Percentiles rank a stretch among this genome's conserved stretches.
These are phyloP conservation scores for Drosophila subobscura DNA, from an alignment of 1,140 invertebrate genomes.

Conservation along the genomic window DNA sequence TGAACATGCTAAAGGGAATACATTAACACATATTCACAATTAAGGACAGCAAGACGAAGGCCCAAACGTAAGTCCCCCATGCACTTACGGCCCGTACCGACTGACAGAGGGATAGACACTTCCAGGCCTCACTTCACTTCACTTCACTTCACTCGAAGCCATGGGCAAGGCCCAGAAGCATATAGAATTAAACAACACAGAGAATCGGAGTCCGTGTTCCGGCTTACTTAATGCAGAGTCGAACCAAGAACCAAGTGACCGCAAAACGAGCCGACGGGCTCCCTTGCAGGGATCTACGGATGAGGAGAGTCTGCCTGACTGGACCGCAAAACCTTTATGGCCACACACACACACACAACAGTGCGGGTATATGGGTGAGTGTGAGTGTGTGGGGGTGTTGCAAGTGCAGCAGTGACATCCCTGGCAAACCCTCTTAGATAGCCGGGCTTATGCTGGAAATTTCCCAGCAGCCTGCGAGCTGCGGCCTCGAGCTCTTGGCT, in stretches of 20 bases:
- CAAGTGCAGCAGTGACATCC: slow-evolving; percentile 60
- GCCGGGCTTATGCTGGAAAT: slow-evolving; percentile 25
- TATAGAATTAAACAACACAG: slow-evolving; percentile 53
- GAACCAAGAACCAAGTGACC: slow-evolving; percentile 47
- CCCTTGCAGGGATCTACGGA: slow-evolving; percentile 9
- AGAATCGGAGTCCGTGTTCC: slow-evolving; percentile 21
- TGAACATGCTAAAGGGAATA: slow-evolving; percentile 76
- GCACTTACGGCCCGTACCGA: slow-evolving; percentile 51
- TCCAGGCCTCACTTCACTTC: slow-evolving; percentile 7
- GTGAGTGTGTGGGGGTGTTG: slow-evolving; percentile 7
- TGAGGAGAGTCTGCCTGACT: slow-evolving; percentile 29
- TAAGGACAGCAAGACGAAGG: slow-evolving; percentile 47
- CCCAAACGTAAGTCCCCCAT: slow-evolving; percentile 52
- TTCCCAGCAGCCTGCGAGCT: slow-evolving; percentile 19
- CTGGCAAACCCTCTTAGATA: slow-evolving; percentile 28
- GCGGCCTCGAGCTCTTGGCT: slow-evolving; percentile 1
- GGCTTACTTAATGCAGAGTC: slow-evolving; percentile 53
- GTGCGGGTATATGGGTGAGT: neutral
- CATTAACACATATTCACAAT: slow-evolving; percentile 82
- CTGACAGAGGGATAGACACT: slow-evolving; percentile 22
- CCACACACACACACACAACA: slow-evolving; percentile 14
- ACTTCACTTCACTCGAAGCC: slow-evolving; percentile 16
- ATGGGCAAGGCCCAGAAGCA: neutral
- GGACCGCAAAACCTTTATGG: slow-evolving; percentile 44
- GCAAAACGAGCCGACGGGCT: slow-evolving; percentile 46